These are phyloP conservation scores for Diadegma fenestrale DNA, from an alignment of 2,888 invertebrate species.

Conservation along the genomic window DNA sequence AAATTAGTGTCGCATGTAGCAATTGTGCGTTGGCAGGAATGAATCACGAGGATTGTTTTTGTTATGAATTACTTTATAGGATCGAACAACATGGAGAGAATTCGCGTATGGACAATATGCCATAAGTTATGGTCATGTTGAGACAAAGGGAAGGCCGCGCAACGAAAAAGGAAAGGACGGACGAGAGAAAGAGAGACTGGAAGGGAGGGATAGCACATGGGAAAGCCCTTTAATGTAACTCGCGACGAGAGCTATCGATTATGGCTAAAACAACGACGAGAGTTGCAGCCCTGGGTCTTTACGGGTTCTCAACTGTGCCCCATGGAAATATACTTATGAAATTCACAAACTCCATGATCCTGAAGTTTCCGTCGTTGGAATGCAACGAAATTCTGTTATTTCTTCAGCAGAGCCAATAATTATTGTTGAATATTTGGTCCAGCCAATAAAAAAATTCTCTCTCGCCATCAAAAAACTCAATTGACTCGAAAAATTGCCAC, in stretches of 20 bases:
- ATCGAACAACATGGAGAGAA: conserved; percentile 17
- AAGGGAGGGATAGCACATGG: conserved; percentile 12
- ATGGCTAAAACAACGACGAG: conserved; percentile 46
- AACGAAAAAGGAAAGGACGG: neutral
- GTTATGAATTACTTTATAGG: neutral
- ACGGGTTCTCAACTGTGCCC: conserved; percentile 58
- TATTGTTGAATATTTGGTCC: too few species aligned
- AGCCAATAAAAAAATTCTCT: too few species aligned
- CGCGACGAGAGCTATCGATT: conserved; percentile 63
- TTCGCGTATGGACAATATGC: conserved; percentile 5
- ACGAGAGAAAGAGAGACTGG: conserved; percentile 19
- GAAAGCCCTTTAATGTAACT: conserved; percentile 53
- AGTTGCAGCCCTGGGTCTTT: conserved; percentile 38
- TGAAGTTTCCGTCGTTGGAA: too few species aligned
- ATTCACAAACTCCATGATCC: neutral
- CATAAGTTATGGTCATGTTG: conserved; percentile 2
- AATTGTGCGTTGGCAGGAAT: neutral
- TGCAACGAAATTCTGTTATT: too few species aligned
- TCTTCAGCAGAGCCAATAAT: too few species aligned
- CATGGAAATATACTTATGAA: conserved; percentile 11
- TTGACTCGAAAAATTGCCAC: too few species aligned
- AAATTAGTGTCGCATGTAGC: neutral
- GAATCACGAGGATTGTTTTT: neutral
- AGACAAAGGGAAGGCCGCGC: conserved; percentile 26
- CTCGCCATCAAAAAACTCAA: too few species aligned